phyloP scores from a whole-genome alignment of 2,797 vertebrate species.

The Spea hammondii region DNA sequence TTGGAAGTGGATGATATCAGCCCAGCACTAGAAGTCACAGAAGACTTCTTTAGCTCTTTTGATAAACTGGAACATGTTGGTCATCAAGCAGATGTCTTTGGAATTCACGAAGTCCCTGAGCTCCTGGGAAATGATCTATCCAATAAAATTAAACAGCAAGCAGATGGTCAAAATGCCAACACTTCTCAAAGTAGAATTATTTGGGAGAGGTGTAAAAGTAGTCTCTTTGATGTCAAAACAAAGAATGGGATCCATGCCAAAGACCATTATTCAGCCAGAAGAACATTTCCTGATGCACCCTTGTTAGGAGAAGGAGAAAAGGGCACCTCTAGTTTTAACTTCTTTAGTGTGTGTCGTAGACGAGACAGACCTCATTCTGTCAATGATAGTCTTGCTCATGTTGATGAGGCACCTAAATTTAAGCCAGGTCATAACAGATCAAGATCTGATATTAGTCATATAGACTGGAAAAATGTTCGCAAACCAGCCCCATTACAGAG shows the following conservation, averaged over 20 bases:
- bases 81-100: slow-evolving; percentile 70
- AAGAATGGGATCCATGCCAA: slow-evolving; percentile 67
- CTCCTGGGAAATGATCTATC: slow-evolving; percentile 68
- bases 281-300: slow-evolving; percentile 63
- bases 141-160: slow-evolving; percentile 62
- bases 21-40: slow-evolving; percentile 93
- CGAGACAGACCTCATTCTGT: slow-evolving; percentile 88
- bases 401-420: slow-evolving; percentile 77
- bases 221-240: slow-evolving; percentile 72
- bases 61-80: slow-evolving; percentile 77
- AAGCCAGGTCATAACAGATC: slow-evolving; percentile 89
- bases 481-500: slow-evolving; percentile 56
- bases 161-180: slow-evolving; percentile 61
- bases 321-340: slow-evolving; percentile 70
- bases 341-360: slow-evolving; percentile 82
- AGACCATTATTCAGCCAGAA: slow-evolving; percentile 65
- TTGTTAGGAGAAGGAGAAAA: slow-evolving; percentile 71
- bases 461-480: slow-evolving; percentile 67
- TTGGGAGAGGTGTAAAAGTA: slow-evolving; percentile 73
- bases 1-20: slow-evolving; percentile 89
- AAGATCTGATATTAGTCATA: slow-evolving; percentile 77
- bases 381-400: slow-evolving; percentile 83
- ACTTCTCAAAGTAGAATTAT: slow-evolving; percentile 63
- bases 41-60: slow-evolving; percentile 89
- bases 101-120: slow-evolving; percentile 73